phyloP scores from a whole-genome alignment of 2,797 vertebrate species.

The Sebastes kiyomatsui region DNA sequence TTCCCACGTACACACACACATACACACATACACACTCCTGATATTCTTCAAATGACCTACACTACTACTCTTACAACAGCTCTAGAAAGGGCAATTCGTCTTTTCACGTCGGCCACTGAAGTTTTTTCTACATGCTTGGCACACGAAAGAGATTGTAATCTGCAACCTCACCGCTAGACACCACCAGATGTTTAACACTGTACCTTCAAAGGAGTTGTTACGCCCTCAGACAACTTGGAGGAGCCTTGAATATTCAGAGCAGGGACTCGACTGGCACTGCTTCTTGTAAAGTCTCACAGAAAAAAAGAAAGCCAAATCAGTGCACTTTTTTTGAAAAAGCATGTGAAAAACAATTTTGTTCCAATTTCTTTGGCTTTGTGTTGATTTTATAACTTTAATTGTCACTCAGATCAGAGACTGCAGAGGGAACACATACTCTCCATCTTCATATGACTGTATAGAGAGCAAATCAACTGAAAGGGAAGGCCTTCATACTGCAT shows the following conservation, averaged over 20 bases:
- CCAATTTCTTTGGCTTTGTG: background rate
- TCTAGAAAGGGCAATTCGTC: no score
- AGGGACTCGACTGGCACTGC: background rate
- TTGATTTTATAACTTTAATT: background rate
- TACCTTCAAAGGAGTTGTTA: background rate
- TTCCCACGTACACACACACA: no score
- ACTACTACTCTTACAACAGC: no score
- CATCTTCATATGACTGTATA: background rate
- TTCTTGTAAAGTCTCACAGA: background rate
- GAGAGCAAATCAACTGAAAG: background rate
- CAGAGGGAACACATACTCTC: background rate
- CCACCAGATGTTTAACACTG: no score
- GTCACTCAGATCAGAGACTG: background rate
- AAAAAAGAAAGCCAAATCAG: background rate
- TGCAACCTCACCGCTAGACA: no score
- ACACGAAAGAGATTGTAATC: no score
- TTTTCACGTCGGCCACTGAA: no score
- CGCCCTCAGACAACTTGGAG: background rate
- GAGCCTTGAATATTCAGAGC: background rate
- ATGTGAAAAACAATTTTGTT: background rate
- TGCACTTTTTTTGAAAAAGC: background rate
- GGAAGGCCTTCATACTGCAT: background rate
- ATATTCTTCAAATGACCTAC: no score
- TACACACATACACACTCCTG: no score
- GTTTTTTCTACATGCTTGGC: no score